A percentile compares a stretch with the other conserved stretches of the same genome.
Evolutionary conservation across 2,113 vertebrate species (phyloP).

Genomic region (Tinamus guttatus): DNA sequence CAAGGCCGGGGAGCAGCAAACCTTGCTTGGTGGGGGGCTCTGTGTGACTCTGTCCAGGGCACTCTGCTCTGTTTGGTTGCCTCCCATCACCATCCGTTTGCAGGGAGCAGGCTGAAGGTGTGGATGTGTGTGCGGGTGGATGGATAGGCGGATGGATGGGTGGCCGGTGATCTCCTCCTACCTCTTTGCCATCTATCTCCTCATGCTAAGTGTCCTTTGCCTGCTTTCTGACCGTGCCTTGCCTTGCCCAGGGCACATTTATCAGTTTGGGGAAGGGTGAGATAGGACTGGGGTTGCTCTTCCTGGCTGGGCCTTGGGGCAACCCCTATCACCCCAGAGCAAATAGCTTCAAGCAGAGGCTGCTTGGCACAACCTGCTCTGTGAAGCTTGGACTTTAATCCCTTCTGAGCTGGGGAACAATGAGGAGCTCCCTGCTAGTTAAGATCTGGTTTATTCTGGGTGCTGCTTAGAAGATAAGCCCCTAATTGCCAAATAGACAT

Average conservation of each 20-base stretch:
- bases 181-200: no score
- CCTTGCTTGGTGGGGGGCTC: neutral
- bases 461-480: neutral
- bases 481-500: neutral
- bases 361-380: fast-evolving
- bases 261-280: fast-evolving
- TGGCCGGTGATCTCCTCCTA: no score
- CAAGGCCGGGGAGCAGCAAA: neutral
- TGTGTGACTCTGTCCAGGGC: neutral
- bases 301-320: neutral
- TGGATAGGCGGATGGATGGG: no score
- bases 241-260: neutral
- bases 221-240: neutral
- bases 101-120: neutral
- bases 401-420: neutral
- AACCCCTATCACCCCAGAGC: fast-evolving
- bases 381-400: neutral
- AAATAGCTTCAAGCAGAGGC: fast-evolving
- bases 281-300: neutral
- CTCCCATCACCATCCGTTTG: fast-evolving
- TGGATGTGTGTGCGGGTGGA: neutral
- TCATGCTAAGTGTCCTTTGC: neutral
- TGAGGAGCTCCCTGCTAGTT: neutral
- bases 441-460: neutral
- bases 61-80: fast-evolving